Base-by-base conservation (phyloP, 2,888 invertebrate genomes). In the Protophormia terraenovae region DNA sequence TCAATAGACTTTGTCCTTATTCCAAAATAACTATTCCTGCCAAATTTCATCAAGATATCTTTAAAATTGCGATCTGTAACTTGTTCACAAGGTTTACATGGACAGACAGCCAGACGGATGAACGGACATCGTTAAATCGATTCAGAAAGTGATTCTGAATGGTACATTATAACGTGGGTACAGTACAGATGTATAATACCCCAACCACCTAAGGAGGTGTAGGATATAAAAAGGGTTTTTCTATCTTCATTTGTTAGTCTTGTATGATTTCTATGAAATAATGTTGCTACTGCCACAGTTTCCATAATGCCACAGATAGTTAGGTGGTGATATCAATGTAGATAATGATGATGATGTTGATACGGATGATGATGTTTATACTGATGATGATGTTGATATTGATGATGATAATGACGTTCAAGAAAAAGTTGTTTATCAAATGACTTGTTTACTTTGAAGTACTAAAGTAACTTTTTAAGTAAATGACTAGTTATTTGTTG, bases 371-470 rank as follows among this genome's bases (percentile, higher is more conserved):
- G 50, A 27, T 10, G 6, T 19, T 27, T 1, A 19, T 53, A 55
- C 3, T 27, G 45, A 62, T 29, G 19, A 38, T 24, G 53, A 38
- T 24, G n/a, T 6, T 32, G 16, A 1, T 38, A 16, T 1, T 16
- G 27, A 24, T 64, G 41, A 41, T 32, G 24, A 32, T 47, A 45
- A 67, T 16, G 66, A 16, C 29, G 29, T 2, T 7, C 14, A n/a
- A 5, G 5, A 47, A 47, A 8, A 41, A 67, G 60, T 69, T 75
- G 24, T 69, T 60, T 75, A 81, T 75, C 81, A 41, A 67, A 22
- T 53, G 62, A 69, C 69, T 82, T 76, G 53, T 69, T 62, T 82
- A 69, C 53, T 75, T 62, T 41, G 45, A 50, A 75, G 50, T 10
- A 72, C 6, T 5, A 62, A 45, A 35, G 38, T 50, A 10, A 47